Conservation (phyloP, 2,888 invertebrate genomes). For the Eilema depressum region DNA sequence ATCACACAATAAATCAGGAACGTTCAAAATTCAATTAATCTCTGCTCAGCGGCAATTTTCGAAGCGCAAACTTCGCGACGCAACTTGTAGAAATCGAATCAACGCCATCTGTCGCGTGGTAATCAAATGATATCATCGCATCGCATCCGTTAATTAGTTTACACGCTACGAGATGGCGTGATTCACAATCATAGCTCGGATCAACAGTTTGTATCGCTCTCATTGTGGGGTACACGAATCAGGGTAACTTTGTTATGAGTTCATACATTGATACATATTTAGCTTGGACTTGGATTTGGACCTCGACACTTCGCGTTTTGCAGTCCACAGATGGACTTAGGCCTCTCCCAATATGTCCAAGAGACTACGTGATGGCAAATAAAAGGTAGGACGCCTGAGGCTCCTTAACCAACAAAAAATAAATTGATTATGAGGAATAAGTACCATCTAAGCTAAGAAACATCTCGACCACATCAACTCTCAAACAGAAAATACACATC, state of each 20-base stretch:
- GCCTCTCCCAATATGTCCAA: too few species aligned
- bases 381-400: too few species aligned
- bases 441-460: too few species aligned
- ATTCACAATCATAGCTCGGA: slow-evolving; percentile 57
- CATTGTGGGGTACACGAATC: slow-evolving; percentile 42
- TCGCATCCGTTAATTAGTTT: slow-evolving; percentile 77
- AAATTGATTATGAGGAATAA: too few species aligned
- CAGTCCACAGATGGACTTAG: too few species aligned
- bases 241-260: slow-evolving; percentile 26
- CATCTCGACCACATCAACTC: too few species aligned
- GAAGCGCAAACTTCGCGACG: slow-evolving; percentile 71
- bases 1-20: slow-evolving; percentile 76
- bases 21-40: slow-evolving; percentile 80
- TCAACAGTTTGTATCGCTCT: slow-evolving; percentile 41
- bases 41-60: slow-evolving; percentile 63
- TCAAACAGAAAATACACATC: too few species aligned
- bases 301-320: too few species aligned
- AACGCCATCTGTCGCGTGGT: slow-evolving; percentile 76
- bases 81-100: slow-evolving; percentile 74
- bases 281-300: too few species aligned
- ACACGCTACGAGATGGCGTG: slow-evolving; percentile 66
- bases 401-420: too few species aligned
- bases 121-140: slow-evolving; percentile 83
- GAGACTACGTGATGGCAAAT: too few species aligned
- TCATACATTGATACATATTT: neutral